These are phyloP conservation scores for Amphilophus citrinellus DNA, from an alignment of 2,113 vertebrate species.

Conservation along the genomic window DNA sequence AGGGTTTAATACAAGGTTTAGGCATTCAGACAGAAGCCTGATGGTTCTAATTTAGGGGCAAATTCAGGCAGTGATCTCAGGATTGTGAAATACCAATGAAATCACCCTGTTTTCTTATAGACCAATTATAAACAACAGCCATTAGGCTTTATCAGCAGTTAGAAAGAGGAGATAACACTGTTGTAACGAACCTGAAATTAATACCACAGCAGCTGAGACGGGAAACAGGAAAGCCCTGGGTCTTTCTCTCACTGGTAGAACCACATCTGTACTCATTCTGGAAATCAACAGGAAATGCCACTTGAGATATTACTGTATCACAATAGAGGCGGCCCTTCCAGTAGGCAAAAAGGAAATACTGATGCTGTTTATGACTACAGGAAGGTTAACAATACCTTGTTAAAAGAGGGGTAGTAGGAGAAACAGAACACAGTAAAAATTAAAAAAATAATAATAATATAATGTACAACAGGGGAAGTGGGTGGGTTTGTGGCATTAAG, in stretches of 20 bases:
- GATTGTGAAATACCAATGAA: slow-evolving; percentile 47
- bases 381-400: slow-evolving; percentile 45
- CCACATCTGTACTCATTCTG: slow-evolving; percentile 19
- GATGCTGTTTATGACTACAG: slow-evolving; percentile 33
- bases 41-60: slow-evolving; percentile 51
- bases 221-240: slow-evolving; percentile 26
- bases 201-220: slow-evolving; percentile 26
- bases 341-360: slow-evolving; percentile 36
- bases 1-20: slow-evolving; percentile 69
- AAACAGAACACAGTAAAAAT: neutral
- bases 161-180: slow-evolving; percentile 40
- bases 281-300: slow-evolving; percentile 60
- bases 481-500: neutral
- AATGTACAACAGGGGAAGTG: neutral
- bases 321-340: slow-evolving; percentile 47
- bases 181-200: slow-evolving; percentile 73
- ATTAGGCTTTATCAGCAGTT: slow-evolving; percentile 65
- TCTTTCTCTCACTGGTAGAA: neutral
- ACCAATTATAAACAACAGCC: slow-evolving; percentile 66
- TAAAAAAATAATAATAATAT: neutral
- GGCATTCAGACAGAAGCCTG: slow-evolving; percentile 40
- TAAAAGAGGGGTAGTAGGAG: neutral
- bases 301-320: slow-evolving; percentile 41
- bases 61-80: slow-evolving; percentile 41
- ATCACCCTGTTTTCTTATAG: slow-evolving; percentile 39